Base-by-base conservation (phyloP, 1,140 invertebrate genomes). In the Paramacrobiotus metropolitanus region DNA sequence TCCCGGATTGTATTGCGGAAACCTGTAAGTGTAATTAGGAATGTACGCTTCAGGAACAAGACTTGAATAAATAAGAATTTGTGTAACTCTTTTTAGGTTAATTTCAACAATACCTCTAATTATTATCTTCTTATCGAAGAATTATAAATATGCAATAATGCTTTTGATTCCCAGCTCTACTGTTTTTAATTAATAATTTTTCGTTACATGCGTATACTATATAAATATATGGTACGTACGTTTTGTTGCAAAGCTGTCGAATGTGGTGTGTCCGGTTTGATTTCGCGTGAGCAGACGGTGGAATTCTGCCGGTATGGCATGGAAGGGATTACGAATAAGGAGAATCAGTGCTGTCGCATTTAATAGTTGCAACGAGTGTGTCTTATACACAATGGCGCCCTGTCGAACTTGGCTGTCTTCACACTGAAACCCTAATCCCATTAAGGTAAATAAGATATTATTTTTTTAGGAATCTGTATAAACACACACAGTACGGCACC, bases 241-340 rank as follows among this genome's bases (percentile, higher is more conserved):
- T 20, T 55, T 28, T 15, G 48, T 55, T 55, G 15, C 4, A 24
- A 55, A 55, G 48, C 15, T 24, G 4, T 55, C 48, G 15, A 28
- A 4, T 20, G 15, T 24, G 15, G 48, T 24, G 4, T 20, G 48
- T 15, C 15, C 48, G 9, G 48, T 15, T 20, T 55, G 15, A 55
- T 24, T 24, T 24, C 48, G 48, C 15, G 48, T 55, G 4, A 20
- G 9, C 34, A 40, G 9, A 9, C 34, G 34, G 34, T 40, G 9
- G n/a, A 40, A 40, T 15, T 40, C 34, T 20, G 81, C 81, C 63
- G 80, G 76, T 62, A 86, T 83, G 1, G 82, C 80, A 67, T 81
- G 76, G 62, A 78, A 79, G 21, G 84, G 83, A 63, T 82, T 78
- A 31, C 84, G 72, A 18, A 85, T 78, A 30, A 86, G 69, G 21